Evolutionary conservation across 2,797 vertebrate genomes (phyloP), one percentile per base, ranked within the genome.

Genomic region (Aeoliscus strigatus): DNA sequence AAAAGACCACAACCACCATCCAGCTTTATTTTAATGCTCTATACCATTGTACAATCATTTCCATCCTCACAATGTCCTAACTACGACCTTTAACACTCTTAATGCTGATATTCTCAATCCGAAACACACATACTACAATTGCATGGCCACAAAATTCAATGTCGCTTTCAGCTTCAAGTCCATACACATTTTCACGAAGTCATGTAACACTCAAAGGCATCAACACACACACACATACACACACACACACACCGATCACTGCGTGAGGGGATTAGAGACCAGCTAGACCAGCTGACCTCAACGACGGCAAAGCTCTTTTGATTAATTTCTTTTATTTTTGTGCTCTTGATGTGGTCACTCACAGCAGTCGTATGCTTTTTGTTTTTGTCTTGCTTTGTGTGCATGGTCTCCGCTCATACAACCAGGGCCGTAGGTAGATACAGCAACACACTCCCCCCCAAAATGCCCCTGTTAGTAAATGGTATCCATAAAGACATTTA

Each of bases 381-480:
- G n/a, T 50, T 50, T 41, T 62, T 63, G 18, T 59, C 60, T 64
- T 54, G 51, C 66, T 73, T 52, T 59, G 40, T 42, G 49, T 77
- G 70, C 72, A 73, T 70, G 68, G 61, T 15, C 42, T 68, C 38
- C 45, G 39, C 48, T 60, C 41, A 37, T 34, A 45, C 49, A 50
- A 86, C 66, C 87, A 93, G 93, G 90, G 87, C 81, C 73, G 64
- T 89, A 90, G 72, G 86, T 93, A 93, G 90, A 85, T 77, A 88
- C 80, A 91, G 77, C 92, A 91, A 91, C 89, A 92, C 88, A 57
- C 89, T 96, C 54, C 91, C 91, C 59, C 91, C 91, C 71, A 93
- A 90, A 92, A 93, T 95, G 93, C 91, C 91, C 86, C 91, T 96
- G 61, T 88, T 94, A 91, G 88, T 90, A 78, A 95, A 90, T 41